Percentiles rank a stretch among this genome's conserved stretches.
These are phyloP conservation scores for Rhadinocentrus ornatus DNA, from an alignment of 2,797 vertebrate species.

Conservation along the genomic window DNA sequence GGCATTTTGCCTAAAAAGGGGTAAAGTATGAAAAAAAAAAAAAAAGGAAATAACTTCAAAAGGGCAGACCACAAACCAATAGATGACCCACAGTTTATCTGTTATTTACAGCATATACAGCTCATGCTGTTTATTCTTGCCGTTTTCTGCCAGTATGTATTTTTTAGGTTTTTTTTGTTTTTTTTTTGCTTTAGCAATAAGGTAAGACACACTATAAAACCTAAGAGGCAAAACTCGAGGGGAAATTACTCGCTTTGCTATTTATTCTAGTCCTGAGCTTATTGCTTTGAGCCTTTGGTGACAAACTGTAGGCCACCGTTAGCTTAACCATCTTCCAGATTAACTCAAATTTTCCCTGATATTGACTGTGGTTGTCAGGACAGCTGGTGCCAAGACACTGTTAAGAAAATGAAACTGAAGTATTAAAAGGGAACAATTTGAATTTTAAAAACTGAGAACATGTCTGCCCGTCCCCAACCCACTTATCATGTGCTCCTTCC, in stretches of 20 bases:
- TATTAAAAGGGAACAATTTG: not conserved
- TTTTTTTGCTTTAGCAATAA: not conserved
- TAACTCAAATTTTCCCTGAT: not conserved
- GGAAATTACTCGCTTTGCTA: not conserved
- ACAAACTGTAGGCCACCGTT: not conserved
- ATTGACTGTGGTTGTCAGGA: not conserved
- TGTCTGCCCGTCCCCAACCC: too few relatives aligned
- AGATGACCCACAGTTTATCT: too few relatives aligned
- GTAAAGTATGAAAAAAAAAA: too few relatives aligned
- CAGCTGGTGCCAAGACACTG: not conserved
- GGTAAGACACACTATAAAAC: too few relatives aligned
- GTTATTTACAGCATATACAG: not conserved
- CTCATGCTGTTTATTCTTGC: not conserved
- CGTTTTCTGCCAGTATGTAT: not conserved
- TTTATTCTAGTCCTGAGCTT: not conserved
- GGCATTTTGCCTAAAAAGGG: too few relatives aligned
- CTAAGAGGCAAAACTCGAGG: too few relatives aligned
- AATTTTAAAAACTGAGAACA: not conserved
- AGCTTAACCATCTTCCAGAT: not conserved
- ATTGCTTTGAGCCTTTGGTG: not conserved
- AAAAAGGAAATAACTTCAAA: too few relatives aligned
- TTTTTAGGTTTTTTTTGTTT: too few relatives aligned
- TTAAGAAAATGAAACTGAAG: not conserved
- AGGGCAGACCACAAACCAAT: too few relatives aligned
- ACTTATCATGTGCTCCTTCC: not conserved